These are phyloP conservation scores for Oncorhynchus mykiss DNA, from an alignment of 2,113 vertebrate genomes.

Conservation along the genomic window DNA sequence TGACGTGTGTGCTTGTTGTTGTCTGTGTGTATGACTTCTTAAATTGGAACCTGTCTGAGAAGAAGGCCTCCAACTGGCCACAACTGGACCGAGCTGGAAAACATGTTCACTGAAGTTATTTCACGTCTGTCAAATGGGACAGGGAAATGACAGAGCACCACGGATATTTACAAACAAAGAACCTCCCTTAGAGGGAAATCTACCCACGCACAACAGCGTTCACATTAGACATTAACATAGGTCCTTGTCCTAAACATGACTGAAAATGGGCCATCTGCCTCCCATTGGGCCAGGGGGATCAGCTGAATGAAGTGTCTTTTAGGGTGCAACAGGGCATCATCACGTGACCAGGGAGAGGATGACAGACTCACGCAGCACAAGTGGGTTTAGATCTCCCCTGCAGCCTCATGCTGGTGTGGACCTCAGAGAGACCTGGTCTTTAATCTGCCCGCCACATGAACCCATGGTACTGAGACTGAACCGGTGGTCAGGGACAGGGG, in stretches of 20 bases:
- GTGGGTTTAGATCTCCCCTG: slow-evolving; percentile 15
- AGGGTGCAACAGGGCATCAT: not conserved
- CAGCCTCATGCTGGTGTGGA: slow-evolving; percentile 9
- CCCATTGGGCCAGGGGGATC: too few relatives aligned
- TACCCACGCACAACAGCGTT: not conserved
- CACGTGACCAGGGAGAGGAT: not conserved
- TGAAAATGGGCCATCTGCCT: too few relatives aligned
- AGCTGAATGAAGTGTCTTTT: too few relatives aligned
- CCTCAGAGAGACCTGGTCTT: slow-evolving; percentile 34
- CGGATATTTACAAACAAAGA: not conserved
- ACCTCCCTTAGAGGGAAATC: not conserved
- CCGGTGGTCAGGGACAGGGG: slow-evolving; percentile 49
- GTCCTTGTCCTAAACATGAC: not conserved
- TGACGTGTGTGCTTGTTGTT: not conserved
- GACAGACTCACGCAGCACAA: not conserved
- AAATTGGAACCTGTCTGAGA: not conserved
- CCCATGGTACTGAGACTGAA: slow-evolving; percentile 57
- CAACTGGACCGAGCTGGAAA: not conserved
- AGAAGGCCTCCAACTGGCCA: not conserved
- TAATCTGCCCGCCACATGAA: slow-evolving; percentile 67
- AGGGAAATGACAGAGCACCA: not conserved
- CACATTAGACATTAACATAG: not conserved
- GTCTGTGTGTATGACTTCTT: too few relatives aligned
- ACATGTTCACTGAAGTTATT: not conserved
- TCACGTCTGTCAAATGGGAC: not conserved